Evolutionary conservation across 2,113 vertebrate genomes (phyloP).

Genomic region (Loxodonta africana): DNA sequence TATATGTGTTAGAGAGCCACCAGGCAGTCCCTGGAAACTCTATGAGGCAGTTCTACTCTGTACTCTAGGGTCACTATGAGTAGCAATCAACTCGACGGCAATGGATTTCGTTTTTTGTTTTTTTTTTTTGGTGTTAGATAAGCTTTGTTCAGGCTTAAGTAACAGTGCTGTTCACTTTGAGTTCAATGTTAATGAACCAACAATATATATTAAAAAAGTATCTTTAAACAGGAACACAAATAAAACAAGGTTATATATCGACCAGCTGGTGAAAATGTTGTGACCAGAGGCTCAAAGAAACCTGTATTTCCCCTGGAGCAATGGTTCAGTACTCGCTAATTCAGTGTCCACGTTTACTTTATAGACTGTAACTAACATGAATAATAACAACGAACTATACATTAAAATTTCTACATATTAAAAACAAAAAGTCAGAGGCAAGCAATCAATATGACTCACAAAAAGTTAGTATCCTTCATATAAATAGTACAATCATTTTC

Average conservation of each 20-base stretch:
- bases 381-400: too few species aligned
- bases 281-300: neutral
- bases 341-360: neutral
- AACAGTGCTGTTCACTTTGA: neutral
- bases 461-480: neutral
- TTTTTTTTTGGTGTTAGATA: too few species aligned
- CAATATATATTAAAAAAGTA: neutral
- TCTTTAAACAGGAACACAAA: neutral
- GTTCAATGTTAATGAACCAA: neutral
- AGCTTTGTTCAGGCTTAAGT: neutral
- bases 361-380: neutral
- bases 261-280: neutral
- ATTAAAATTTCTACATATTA: neutral
- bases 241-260: neutral
- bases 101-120: too few species aligned
- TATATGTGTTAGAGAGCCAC: neutral
- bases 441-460: neutral
- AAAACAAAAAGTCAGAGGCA: neutral
- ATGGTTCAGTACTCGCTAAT: neutral
- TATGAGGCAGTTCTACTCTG: too few species aligned
- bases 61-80: too few species aligned
- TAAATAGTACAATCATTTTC: neutral
- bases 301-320: neutral
- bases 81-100: too few species aligned
- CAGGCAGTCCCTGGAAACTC: too few species aligned